These are phyloP conservation scores for Argentina silus DNA, from an alignment of 2,797 vertebrate species.

Conservation along the genomic window DNA sequence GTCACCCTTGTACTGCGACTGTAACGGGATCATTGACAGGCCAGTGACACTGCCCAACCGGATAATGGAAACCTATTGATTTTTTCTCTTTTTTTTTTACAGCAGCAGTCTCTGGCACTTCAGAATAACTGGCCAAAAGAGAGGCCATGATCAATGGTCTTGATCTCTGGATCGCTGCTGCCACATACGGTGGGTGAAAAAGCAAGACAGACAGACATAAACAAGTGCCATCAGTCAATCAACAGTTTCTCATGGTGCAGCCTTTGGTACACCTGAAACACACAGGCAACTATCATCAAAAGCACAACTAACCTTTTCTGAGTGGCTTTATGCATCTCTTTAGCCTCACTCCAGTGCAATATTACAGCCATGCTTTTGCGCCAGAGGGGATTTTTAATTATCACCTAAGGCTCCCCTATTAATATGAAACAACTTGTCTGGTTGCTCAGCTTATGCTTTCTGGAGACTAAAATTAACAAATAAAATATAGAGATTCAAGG, in stretches of 20 bases:
- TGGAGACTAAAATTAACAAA: constrained; percentile 27
- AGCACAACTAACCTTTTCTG: background rate
- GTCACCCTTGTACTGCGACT: constrained; percentile 73
- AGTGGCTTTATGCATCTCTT: constrained; percentile 15
- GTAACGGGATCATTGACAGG: constrained; percentile 98
- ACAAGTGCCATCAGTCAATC: constrained; percentile 40
- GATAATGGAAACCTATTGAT: constrained; percentile 99
- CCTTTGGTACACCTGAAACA: constrained; percentile 36
- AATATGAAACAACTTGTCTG: constrained; percentile 38
- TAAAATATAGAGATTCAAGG: constrained; percentile 32
- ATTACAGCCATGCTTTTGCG: constrained; percentile 35
- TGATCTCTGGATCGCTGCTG: constrained; percentile 65
- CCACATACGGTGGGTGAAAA: constrained; percentile 48
- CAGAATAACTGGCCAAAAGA: constrained; percentile 81
- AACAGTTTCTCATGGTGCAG: constrained; percentile 26
- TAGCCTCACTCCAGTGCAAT: constrained; percentile 36
- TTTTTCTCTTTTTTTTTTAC: constrained; percentile 70
- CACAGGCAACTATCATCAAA: background rate
- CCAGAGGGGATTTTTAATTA: constrained; percentile 46
- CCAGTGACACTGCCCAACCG: constrained; percentile 94
- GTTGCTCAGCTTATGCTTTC: constrained; percentile 25
- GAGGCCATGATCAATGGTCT: constrained; percentile 70
- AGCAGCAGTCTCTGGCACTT: constrained; percentile 79
- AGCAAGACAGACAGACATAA: constrained; percentile 35
- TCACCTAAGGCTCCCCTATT: constrained; percentile 40